Evolutionary conservation across 2,113 vertebrate genomes (phyloP).

Genomic region (Pseudonaja textilis): DNA sequence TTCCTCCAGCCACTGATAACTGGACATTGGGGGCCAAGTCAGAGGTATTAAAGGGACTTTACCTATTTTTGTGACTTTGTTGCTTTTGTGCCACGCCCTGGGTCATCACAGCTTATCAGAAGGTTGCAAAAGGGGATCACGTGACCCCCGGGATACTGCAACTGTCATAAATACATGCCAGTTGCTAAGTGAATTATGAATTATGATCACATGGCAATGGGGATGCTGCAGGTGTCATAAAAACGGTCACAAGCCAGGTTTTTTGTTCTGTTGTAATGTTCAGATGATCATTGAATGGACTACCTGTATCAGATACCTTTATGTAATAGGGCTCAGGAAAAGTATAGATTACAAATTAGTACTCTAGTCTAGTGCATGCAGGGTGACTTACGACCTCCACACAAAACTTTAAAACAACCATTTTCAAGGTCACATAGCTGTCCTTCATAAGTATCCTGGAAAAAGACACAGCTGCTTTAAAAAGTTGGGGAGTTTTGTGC

Average conservation of each 20-base stretch:
- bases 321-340: not conserved
- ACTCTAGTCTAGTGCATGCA: not conserved
- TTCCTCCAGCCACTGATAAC: too few species aligned
- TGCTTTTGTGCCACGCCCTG: too few species aligned
- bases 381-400: not conserved
- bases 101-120: too few species aligned
- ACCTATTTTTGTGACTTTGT: too few species aligned
- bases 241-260: not conserved
- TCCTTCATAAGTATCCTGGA: not conserved
- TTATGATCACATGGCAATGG: not conserved
- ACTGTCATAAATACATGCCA: too few species aligned
- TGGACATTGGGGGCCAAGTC: too few species aligned
- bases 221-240: not conserved
- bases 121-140: too few species aligned
- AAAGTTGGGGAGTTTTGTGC: not conserved
- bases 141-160: too few species aligned
- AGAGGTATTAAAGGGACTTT: too few species aligned
- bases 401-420: not conserved
- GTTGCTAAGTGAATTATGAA: too few species aligned
- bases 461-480: not conserved
- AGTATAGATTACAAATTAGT: not conserved
- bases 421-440: not conserved
- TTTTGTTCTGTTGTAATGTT: not conserved
- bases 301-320: not conserved
- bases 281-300: not conserved